Conservation (phyloP, 2,888 invertebrate genomes). For the Athalia cordata region DNA sequence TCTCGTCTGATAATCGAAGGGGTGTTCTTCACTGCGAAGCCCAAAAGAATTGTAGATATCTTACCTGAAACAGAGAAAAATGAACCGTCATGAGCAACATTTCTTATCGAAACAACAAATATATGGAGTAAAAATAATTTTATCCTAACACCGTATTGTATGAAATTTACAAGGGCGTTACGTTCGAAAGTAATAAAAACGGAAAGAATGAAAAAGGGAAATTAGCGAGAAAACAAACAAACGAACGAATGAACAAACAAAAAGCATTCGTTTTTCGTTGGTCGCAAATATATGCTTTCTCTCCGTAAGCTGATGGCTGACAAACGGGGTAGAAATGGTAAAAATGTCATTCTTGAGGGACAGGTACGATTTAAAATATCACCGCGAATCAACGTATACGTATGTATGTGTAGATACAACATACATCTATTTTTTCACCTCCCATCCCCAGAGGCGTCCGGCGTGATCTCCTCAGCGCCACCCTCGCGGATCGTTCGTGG, state of each 20-base stretch:
- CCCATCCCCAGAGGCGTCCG: too few relatives aligned
- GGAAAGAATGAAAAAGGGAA: background rate
- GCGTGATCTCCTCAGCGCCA: background rate
- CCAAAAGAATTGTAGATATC: background rate
- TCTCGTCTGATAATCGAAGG: background rate
- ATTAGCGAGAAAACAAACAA: background rate
- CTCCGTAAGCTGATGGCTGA: background rate
- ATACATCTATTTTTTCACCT: too few relatives aligned
- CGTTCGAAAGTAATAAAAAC: background rate
- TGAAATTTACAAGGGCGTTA: too few relatives aligned
- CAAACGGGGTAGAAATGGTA: background rate
- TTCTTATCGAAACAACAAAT: too few relatives aligned
- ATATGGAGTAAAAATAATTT: too few relatives aligned
- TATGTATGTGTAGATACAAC: too few relatives aligned
- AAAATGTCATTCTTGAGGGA: slow-evolving; percentile 19
- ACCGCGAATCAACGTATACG: slow-evolving; percentile 1
- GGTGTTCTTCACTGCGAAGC: background rate
- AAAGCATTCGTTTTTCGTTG: background rate
- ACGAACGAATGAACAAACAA: background rate
- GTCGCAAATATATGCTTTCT: background rate
- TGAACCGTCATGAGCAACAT: background rate
- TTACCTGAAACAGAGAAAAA: slow-evolving; percentile 22
- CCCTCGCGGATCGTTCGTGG: background rate
- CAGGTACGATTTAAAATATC: slow-evolving; percentile 18
- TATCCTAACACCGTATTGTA: too few relatives aligned